phyloP scores from a whole-genome alignment of 2,888 invertebrate genomes.

The Limnephilus rhombicus region DNA sequence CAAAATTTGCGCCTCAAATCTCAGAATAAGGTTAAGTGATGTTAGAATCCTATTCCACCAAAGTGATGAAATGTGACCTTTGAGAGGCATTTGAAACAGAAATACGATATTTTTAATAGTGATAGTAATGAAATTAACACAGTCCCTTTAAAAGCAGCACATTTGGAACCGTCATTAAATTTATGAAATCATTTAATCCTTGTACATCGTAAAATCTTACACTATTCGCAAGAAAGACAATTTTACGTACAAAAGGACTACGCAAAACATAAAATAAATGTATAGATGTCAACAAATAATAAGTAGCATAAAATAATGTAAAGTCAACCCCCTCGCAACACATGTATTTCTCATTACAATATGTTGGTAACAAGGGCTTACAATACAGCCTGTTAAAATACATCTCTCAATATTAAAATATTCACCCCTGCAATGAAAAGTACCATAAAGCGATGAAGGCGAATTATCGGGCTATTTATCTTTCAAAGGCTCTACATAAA shows the following conservation, averaged over 20 bases:
- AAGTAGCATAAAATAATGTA: not conserved
- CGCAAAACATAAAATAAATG: not conserved
- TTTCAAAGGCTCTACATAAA: not conserved
- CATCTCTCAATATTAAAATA: constrained; percentile 23
- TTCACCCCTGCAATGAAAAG: constrained; percentile 11
- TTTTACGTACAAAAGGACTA: too few relatives aligned
- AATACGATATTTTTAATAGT: too few relatives aligned
- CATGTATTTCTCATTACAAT: constrained; percentile 27
- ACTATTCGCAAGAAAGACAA: not conserved
- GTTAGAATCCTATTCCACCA: too few relatives aligned
- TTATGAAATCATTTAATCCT: too few relatives aligned
- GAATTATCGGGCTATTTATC: constrained; percentile 18
- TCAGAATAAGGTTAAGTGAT: too few relatives aligned
- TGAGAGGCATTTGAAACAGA: too few relatives aligned
- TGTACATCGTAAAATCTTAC: not conserved
- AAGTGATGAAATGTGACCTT: too few relatives aligned
- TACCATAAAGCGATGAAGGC: constrained; percentile 26
- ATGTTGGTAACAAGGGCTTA: not conserved
- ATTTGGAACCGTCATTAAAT: too few relatives aligned
- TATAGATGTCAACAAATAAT: not conserved
- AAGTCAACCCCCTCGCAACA: not conserved
- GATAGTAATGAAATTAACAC: too few relatives aligned
- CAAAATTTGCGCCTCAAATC: too few relatives aligned
- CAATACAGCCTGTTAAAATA: constrained; percentile 7
- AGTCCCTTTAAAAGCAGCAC: too few relatives aligned